Evolutionary conservation across 2,113 vertebrate genomes (phyloP).

Genomic region (Piliocolobus tephrosceles): DNA sequence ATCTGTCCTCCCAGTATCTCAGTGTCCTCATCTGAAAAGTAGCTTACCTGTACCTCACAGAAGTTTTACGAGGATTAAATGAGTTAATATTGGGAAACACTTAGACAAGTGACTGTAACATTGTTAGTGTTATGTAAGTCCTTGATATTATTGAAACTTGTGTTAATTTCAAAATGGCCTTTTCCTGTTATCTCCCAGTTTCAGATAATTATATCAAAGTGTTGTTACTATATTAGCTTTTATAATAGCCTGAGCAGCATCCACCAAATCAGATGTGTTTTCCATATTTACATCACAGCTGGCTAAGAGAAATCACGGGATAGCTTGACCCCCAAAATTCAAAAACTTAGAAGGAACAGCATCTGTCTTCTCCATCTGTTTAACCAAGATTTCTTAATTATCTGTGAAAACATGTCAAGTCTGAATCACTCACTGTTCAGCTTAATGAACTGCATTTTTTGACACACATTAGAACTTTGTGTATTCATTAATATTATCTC

Average conservation of each 20-base stretch:
- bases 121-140: not conserved
- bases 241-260: not conserved
- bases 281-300: conserved; percentile 52
- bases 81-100: conserved; percentile 28
- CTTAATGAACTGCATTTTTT: conserved; percentile 29
- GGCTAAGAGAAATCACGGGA: conserved; percentile 35
- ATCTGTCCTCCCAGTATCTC: not conserved
- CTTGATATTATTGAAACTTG: not conserved
- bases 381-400: conserved; percentile 56
- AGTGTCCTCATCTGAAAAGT: not conserved
- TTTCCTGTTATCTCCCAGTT: not conserved
- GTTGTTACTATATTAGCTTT: not conserved
- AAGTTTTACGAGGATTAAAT: not conserved
- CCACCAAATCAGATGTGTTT: conserved; percentile 14
- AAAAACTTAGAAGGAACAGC: conserved; percentile 12
- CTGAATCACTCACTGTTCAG: conserved; percentile 24
- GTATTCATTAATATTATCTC: not conserved
- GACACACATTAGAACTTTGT: not conserved
- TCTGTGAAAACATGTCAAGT: conserved; percentile 47
- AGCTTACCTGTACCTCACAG: not conserved
- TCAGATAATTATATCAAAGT: not conserved
- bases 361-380: conserved; percentile 72
- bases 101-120: not conserved
- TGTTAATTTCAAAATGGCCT: conserved; percentile 25
- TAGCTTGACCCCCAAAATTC: conserved; percentile 44